Conservation (phyloP, 1,140 invertebrate genomes). For the Bilobella aurantiaca region DNA sequence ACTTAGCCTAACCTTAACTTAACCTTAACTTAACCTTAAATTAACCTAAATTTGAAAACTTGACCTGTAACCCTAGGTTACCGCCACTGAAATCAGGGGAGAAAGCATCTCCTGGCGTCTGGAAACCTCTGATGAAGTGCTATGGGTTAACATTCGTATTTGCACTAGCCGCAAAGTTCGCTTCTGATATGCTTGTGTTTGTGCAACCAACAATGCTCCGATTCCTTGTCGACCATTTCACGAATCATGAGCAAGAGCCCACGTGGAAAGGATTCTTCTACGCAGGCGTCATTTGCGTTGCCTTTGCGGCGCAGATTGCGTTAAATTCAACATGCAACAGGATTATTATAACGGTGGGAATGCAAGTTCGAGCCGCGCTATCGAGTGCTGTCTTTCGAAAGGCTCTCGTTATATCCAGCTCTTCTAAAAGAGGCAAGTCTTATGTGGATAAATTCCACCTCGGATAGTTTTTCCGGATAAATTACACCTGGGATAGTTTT, state of each 20-base stretch:
- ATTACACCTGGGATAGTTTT: too few species aligned
- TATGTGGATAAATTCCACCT: too few species aligned
- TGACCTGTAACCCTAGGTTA: too few species aligned
- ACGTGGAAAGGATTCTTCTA: constrained; percentile 77
- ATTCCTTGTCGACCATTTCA: neutral
- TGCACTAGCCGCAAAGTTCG: constrained; percentile 42
- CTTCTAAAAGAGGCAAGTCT: constrained; percentile 57
- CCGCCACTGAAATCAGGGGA: too few species aligned
- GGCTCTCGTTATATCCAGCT: constrained; percentile 59
- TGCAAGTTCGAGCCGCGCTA: constrained; percentile 79
- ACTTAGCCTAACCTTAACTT: too few species aligned
- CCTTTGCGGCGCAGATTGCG: constrained; percentile 76
- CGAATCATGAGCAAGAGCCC: neutral
- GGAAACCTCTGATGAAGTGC: constrained; percentile 43
- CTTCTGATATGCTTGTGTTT: constrained; percentile 51
- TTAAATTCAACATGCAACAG: constrained; percentile 80
- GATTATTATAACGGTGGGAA: constrained; percentile 77
- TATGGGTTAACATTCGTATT: constrained; percentile 44
- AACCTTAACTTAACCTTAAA: too few species aligned
- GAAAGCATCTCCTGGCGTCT: neutral
- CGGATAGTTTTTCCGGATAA: too few species aligned
- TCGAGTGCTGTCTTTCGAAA: constrained; percentile 91
- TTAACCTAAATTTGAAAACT: neutral
- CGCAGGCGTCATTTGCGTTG: constrained; percentile 60
- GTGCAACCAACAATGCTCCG: constrained; percentile 43